Evolutionary conservation across 37 sponge, comb jelly and placozoan species (phyloP), one percentile per base, ranked within the genome.

Genomic region (Agelas oroides): DNA sequence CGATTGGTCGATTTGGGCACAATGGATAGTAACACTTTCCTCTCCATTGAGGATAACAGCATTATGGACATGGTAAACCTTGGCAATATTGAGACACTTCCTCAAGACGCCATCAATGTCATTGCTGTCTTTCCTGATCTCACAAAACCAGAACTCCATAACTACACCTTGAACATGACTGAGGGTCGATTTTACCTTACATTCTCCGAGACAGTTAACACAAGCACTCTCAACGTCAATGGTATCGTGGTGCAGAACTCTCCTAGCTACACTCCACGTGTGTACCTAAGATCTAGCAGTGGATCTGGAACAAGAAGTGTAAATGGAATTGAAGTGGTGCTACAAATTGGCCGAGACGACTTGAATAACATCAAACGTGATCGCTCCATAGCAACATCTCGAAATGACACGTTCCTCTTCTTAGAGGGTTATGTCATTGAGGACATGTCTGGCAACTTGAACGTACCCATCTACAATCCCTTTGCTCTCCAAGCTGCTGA

Each of bases 131-230:
- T 58, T 0, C 34, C 65, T 27, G 97, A 96, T 57, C 23, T 18
- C 12, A 91, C 86, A 37, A 28, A 54, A 32, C 97, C 97, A 20
- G 74, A 85, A 38, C 80, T 96, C 13, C 72, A 71, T 14, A 39
- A 36, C 0, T 96, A 69, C 38, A 41, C 23, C 18, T 34, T 96
- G 23, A 80, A 90, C 54, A 57, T 93, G 69, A 85, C 88, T 12
- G 77, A 83, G 38, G 94, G 92, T 34, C 38, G 17, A 8, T 65
- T 96, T 14, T 73, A 84, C 40, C 70, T 96, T 0, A 90, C 88
- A 21, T 96, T 96, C 87, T 88, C 88, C 41, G 97, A 96, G 71
- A 94, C 94, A 25, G 97, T 96, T n/a, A 83, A 89, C 62, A 77
- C 84, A 28, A 62, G 80, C 61, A 84, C 82, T 38, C 73, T 96